Percentiles rank a stretch among this genome's conserved stretches.
Evolutionary conservation across 2,797 vertebrate species (phyloP).

Genomic region (Paratrypauchen microcephalus): DNA sequence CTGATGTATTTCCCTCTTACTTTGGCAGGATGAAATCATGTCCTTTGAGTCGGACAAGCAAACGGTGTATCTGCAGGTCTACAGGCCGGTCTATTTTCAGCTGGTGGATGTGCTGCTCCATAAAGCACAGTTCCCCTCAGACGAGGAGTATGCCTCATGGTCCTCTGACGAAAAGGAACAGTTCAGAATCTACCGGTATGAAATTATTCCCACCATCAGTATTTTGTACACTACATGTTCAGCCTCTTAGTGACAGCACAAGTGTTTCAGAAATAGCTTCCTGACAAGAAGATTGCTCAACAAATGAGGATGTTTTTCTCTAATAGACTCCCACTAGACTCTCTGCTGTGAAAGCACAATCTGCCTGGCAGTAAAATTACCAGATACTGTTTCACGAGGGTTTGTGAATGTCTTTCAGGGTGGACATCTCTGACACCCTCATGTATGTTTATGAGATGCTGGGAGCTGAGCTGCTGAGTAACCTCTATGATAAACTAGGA

Average conservation of each 20-base stretch:
- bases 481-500: constrained; percentile 93
- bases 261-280: constrained; percentile 41
- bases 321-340: constrained; percentile 39
- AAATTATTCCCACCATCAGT: not conserved
- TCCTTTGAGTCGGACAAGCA: constrained; percentile 94
- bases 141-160: constrained; percentile 91
- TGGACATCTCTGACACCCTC: constrained; percentile 72
- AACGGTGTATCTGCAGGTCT: constrained; percentile 92
- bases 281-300: constrained; percentile 51
- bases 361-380: constrained; percentile 26
- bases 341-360: constrained; percentile 33
- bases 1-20: not conserved
- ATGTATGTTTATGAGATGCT: constrained; percentile 99
- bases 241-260: constrained; percentile 18
- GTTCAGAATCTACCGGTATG: constrained; percentile 94
- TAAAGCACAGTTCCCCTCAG: constrained; percentile 92
- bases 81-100: constrained; percentile 95
- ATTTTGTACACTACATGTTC: not conserved
- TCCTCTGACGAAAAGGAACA: constrained; percentile 96
- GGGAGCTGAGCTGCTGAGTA: constrained; percentile 85
- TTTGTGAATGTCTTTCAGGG: constrained; percentile 39
- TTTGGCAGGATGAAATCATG: constrained; percentile 89
- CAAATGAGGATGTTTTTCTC: constrained; percentile 39
- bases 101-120: constrained; percentile 94
- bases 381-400: constrained; percentile 13